Base-by-base conservation (phyloP, 2,888 invertebrate species). In the Sinohyriopsis cumingii region DNA sequence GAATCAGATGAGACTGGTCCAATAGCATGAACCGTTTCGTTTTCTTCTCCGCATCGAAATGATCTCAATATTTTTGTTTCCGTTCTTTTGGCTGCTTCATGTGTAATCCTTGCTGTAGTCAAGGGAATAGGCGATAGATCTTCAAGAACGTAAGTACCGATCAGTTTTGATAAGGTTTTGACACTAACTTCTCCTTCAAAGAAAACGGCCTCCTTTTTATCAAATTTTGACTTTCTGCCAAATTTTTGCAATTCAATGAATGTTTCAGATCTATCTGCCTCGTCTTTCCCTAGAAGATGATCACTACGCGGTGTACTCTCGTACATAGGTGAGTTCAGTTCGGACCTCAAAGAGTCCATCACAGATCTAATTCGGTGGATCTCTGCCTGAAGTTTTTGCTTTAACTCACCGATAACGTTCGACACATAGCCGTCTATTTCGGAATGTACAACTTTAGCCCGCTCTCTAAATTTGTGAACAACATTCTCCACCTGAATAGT, bases 21-120 rank as follows among this genome's bases (percentile, higher is more conserved):
- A 28, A 80, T 77, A 33, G 80, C 80, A 62, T 80, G 80, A 9
- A 80, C 72, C 0, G 77, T 77, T 71, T 77, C 75, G 53, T 69
- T 75, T 60, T 77, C 70, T 24, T 77, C 77, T 3, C 74, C 75
- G 19, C 64, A 64, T 45, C 72, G 70, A 56, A 77, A 75, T 18
- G 77, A 65, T 55, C 71, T 74, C 7, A 77, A 63, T 12, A 77
- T 67, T 55, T 77, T 77, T 54, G 75, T 67, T 53, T 77, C 77
- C 7, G 77, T 75, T 59, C 74, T 72, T 57, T 67, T 67, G 28
- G 69, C 67, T 9, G 77, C 65, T n/a, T 72, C 63, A n/a, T 75
- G 45, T 1, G 71, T 62, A 63, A 74, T 61, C n/a, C 75, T 65
- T 54, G 69, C 67, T n/a, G 71, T 69, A 56, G 68, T 71, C 55